Base-by-base conservation (phyloP, 2,113 vertebrate genomes). In the Hymenochirus boettgeri region DNA sequence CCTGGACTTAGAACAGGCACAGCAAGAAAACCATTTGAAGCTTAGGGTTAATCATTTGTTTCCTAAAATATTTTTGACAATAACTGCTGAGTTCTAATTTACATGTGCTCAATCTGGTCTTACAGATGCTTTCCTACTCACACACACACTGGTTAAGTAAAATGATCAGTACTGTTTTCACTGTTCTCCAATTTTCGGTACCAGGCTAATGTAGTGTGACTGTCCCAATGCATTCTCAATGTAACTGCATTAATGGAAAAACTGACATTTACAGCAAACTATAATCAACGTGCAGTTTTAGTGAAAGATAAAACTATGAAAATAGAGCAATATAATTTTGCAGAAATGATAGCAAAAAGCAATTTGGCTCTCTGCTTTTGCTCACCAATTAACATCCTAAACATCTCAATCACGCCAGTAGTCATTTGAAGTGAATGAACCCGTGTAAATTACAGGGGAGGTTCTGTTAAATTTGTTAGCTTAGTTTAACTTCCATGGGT, bases 111-210 rank as follows among this genome's bases (percentile, higher is more conserved):
- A 67, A 51, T 60, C 47, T 53, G 24, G 48, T 29, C 24, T 27
- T 53, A 7, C 18, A 67, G 56, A 46, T 59, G 52, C n/a, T 67
- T 31, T 52, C 31, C 39, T 53, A 35, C 64, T 31, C 31, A 29
- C 56, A 29, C 57, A 59, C 48, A 69, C 47, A 60, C 47, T 53
- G 33, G 24, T 59, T 69, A 69, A 69, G 65, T 31, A 53, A 60
- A 69, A 48, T 60, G 65, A 69, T 69, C 65, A 69, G 65, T 69
- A 69, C 60, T 69, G 65, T 60, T 69, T 67, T 60, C 56, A 60
- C 65, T 53, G 46, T 45, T 69, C 47, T 50, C 24, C 48, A 69
- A 57, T 48, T 53, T 60, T 69, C 57, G 60, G 59, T 69, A 69
- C 56, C 65, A 53, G 35, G 33, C 47, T 69, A 69, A 69, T 69